Evolutionary conservation across 2,113 vertebrate species (phyloP).

Genomic region (Xyrauchen texanus): DNA sequence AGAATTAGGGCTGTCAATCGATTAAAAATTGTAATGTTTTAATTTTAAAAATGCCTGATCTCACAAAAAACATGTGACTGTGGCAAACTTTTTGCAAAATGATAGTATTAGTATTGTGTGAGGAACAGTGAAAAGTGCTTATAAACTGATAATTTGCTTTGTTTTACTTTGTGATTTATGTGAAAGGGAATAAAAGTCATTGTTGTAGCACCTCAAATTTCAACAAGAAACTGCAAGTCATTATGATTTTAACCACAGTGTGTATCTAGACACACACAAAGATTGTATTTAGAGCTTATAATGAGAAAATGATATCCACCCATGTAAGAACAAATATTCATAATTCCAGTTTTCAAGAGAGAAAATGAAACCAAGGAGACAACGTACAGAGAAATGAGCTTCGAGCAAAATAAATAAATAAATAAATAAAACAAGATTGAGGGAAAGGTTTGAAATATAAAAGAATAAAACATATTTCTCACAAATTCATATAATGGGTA

Average conservation of each 20-base stretch:
- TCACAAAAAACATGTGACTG: no score
- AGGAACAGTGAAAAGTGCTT: no score
- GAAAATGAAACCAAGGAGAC: constrained; percentile 55
- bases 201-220: neutral
- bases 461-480: constrained; percentile 58
- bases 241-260: neutral
- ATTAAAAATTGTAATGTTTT: no score
- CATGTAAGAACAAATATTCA: constrained; percentile 71
- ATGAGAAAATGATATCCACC: constrained; percentile 73
- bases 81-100: no score
- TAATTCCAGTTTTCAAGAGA: constrained; percentile 67
- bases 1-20: no score
- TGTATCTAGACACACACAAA: constrained; percentile 13
- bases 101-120: no score
- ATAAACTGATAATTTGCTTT: no score
- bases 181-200: no score
- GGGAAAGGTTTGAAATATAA: constrained; percentile 43
- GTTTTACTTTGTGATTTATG: no score
- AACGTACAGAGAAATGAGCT: constrained; percentile 51
- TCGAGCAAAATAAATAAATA: constrained; percentile 8
- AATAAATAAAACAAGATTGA: constrained; percentile 14
- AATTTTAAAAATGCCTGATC: neutral
- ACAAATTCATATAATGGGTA: constrained; percentile 38
- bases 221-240: neutral
- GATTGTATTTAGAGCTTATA: constrained; percentile 68